Base-by-base conservation (phyloP, 2,113 vertebrate species). In the Podiceps cristatus region DNA sequence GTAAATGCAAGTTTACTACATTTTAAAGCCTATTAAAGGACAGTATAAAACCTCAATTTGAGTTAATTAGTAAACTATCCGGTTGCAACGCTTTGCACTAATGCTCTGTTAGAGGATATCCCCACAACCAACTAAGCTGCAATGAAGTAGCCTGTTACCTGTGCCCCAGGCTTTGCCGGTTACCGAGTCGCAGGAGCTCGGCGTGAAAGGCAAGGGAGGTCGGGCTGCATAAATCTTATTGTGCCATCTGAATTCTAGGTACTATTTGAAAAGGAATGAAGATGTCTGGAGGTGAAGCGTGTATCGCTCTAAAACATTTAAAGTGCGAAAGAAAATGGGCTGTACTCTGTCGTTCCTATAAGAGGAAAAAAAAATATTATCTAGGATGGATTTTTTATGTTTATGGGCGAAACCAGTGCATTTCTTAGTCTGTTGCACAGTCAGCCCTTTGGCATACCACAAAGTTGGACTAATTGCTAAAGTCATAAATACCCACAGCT, bases 401-500 rank as follows among this genome's bases (percentile, higher is more conserved):
- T 90, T 77, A 74, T 12, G 14, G n/a, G 55, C 60, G 71, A 45
- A 42, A 80, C 44, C 31, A 77, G 63, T 50, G 33, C 3, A 23
- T 37, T 87, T 82, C 22, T 91, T 82, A 44, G 86, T 44, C 28
- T 89, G 33, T 33, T 93, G 72, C 42, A 37, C 40, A 67, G 78
- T 76, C 68, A 87, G 60, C 49, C 17, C 90, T 91, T 73, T 64
- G 49, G 47, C 37, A 73, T 53, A 53, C 37, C 20, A 28, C 17
- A 10, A 69, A 77, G 31, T 58, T 47, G 69, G 82, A 17, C 42
- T 84, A 93, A 93, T 94, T 91, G 59, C 75, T 87, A 14, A 83
- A 85, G 81, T 80, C n/a, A 45, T 75, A 84, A 98, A 86, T 49
- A 97, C 68, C 59, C 22, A 7, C 40, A 83, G 64, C 45, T 95